A percentile compares a stretch with the other conserved stretches of the same genome.
Evolutionary conservation across 2,797 vertebrate species (phyloP).

Genomic region (Brotogeris chrysoptera): DNA sequence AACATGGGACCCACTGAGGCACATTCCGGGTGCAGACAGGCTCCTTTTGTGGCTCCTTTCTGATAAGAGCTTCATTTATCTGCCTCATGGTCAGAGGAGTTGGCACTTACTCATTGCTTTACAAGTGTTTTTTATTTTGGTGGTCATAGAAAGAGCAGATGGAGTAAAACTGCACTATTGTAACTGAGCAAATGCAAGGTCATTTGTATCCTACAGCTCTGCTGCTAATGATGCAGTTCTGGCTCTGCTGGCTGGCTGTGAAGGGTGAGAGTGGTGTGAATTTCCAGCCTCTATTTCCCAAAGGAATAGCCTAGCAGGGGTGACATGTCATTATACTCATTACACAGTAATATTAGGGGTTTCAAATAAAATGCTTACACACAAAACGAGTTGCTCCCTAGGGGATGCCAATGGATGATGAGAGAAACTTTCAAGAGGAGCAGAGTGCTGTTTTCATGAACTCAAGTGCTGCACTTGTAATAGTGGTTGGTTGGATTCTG

Average conservation of each 20-base stretch:
- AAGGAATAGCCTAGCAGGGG: rapidly evolving
- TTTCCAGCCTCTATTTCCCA: not conserved
- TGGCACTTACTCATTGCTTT: not conserved
- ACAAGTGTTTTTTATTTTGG: not conserved
- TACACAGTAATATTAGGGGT: not conserved
- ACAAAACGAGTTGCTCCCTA: not conserved
- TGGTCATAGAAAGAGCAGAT: not conserved
- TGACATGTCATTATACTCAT: not conserved
- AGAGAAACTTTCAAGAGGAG: not conserved
- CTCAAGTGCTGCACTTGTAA: not conserved
- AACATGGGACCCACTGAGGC: rapidly evolving
- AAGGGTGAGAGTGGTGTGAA: not conserved
- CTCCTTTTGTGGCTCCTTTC: not conserved
- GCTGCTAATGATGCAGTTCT: not conserved
- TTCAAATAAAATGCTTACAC: not conserved
- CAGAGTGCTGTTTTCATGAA: not conserved
- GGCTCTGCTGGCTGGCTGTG: not conserved
- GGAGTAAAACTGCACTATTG: not conserved
- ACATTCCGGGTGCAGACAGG: not conserved
- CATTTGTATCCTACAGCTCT: not conserved
- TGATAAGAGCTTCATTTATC: not conserved
- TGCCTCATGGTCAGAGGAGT: not conserved
- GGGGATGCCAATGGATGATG: not conserved
- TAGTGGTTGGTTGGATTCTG: not conserved
- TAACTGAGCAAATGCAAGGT: not conserved